Evolutionary conservation across 2,797 vertebrate genomes (phyloP), one percentile per base, ranked within the genome.

Genomic region (Semaprochilodus insignis): DNA sequence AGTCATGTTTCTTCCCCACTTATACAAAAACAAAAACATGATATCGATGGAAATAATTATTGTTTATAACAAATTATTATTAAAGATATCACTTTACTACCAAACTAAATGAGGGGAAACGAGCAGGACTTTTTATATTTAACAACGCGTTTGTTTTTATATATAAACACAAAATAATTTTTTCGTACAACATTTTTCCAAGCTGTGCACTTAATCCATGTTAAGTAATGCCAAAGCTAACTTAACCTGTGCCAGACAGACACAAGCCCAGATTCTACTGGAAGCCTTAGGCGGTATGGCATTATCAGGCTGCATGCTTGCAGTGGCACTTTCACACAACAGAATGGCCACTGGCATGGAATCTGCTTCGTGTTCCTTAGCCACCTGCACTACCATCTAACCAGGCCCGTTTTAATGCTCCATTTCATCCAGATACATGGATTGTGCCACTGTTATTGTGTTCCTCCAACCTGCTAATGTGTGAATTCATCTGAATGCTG

Each of bases 311-410:
- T 69, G 72, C 75, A 54, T 52, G 71, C 57, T 76, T 69, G 70
- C 66, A 83, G 82, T 67, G 74, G 10, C 77, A 55, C 77, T 80
- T 76, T 84, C 75, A 51, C 80, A 77, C 86, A 83, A 86, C 84
- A 86, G 82, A 88, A 85, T 4, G 84, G 74, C 65, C 19, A 17
- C 62, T 70, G 57, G 78, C 74, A 51, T 70, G 27, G 62, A 84
- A 83, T 73, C 73, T 62, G 81, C 70, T 74, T 40, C 36, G 23
- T 83, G 79, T 87, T 67, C 78, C 78, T 71, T n/a, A 80, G 71
- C 86, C 85, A 87, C 85, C 82, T 78, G 82, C 77, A 76, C 75
- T 21, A 54, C 66, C 48, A 59, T 62, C 81, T 60, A 63, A 71
- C 63, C 79, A 40, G 65, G 40, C n/a, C 51, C 52, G 60, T 60